Evolutionary conservation across 2,113 vertebrate species (phyloP).

Genomic region (Eclectus roratus): DNA sequence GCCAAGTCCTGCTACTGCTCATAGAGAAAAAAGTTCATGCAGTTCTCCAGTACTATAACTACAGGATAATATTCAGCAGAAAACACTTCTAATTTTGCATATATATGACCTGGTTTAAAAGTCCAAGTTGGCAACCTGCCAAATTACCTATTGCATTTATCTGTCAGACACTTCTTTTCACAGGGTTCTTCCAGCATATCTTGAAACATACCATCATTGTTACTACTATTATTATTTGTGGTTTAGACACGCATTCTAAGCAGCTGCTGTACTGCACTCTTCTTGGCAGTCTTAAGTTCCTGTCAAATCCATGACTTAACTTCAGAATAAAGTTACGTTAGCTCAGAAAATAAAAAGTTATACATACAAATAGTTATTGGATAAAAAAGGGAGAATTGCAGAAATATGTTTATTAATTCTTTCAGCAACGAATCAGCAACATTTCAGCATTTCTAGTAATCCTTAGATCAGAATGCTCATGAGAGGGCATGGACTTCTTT

Average conservation of each 20-base stretch:
- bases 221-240: neutral
- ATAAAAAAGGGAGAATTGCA: neutral
- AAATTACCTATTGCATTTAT: neutral
- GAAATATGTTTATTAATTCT: neutral
- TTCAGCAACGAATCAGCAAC: neutral
- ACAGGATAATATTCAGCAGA: neutral
- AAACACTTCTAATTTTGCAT: neutral
- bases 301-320: neutral
- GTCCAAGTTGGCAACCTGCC: neutral
- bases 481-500: neutral
- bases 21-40: neutral
- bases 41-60: neutral
- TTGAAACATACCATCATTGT: neutral
- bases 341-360: neutral
- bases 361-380: neutral
- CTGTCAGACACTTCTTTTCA: neutral
- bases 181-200: neutral
- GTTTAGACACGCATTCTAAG: neutral
- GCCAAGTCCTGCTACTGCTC: neutral
- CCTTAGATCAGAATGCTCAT: neutral
- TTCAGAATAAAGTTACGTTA: neutral
- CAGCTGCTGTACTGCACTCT: neutral
- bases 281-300: neutral
- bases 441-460: neutral
- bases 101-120: neutral